Evolutionary conservation across 2,888 invertebrate genomes (phyloP).

Genomic region (Yponomeuta plumbellus): DNA sequence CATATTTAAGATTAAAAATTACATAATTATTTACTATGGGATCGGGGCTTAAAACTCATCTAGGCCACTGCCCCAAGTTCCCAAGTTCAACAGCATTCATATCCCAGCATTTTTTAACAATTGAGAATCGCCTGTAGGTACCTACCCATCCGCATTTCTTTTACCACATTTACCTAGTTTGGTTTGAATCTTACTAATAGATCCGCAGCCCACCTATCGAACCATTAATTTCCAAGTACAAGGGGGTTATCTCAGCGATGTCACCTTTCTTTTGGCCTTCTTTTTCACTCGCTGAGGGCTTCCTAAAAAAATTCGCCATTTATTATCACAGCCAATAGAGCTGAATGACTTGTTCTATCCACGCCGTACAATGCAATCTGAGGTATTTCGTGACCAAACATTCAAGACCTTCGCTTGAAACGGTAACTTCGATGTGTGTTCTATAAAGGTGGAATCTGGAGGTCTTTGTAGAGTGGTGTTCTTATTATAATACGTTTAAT

Average conservation of each 20-base stretch:
- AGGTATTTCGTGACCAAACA: conserved; percentile 54
- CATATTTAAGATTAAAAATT: too few relatives aligned
- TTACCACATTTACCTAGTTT: too few relatives aligned
- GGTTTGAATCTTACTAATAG: too few relatives aligned
- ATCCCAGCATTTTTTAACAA: too few relatives aligned
- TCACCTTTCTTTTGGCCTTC: conserved; percentile 13
- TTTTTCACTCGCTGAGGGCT: conserved; percentile 34
- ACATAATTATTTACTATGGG: too few relatives aligned
- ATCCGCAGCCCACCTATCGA: neutral
- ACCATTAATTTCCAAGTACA: neutral
- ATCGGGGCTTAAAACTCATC: too few relatives aligned
- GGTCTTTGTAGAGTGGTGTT: conserved; percentile 43
- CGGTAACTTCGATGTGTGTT: neutral
- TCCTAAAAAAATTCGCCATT: conserved; percentile 64
- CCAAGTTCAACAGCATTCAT: too few relatives aligned
- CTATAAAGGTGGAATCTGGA: neutral
- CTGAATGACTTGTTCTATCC: conserved; percentile 71
- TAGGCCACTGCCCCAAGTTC: too few relatives aligned
- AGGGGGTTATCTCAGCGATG: conserved; percentile 5
- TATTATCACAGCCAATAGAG: conserved; percentile 52
- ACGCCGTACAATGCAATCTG: conserved; percentile 68
- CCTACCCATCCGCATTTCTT: too few relatives aligned
- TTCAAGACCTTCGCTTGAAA: conserved; percentile 30
- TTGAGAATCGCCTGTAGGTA: too few relatives aligned
- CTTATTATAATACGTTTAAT: conserved; percentile 71